phyloP scores from a whole-genome alignment of 1,140 invertebrate species.

The Zophobas morio region DNA sequence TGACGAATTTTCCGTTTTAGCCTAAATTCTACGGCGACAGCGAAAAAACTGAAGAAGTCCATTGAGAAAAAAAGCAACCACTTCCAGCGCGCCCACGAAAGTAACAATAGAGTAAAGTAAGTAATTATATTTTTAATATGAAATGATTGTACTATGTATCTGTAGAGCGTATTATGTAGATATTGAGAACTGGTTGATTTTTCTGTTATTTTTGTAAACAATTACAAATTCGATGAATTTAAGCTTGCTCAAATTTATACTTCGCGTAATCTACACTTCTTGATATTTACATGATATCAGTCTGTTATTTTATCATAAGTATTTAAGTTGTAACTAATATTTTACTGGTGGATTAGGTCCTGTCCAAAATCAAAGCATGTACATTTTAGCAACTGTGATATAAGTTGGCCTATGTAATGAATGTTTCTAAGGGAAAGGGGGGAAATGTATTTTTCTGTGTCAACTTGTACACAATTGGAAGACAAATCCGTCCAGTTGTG shows the following conservation, averaged over 20 bases:
- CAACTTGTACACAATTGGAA: slow-evolving; percentile 4
- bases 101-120: slow-evolving; percentile 43
- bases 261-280: slow-evolving; percentile 1
- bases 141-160: slow-evolving; percentile 50
- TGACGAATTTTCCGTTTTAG: slow-evolving; percentile 65
- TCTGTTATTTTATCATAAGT: slow-evolving; percentile 31
- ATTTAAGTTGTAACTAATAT: slow-evolving; percentile 37
- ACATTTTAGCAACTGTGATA: slow-evolving; percentile 50
- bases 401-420: slow-evolving; percentile 45
- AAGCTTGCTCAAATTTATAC: slow-evolving; percentile 20
- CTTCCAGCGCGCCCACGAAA: slow-evolving; percentile 26
- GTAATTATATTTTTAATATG: slow-evolving; percentile 59
- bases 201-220: slow-evolving; percentile 4
- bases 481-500: slow-evolving; percentile 8
- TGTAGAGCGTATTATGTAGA: slow-evolving; percentile 47
- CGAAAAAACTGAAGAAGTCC: slow-evolving; percentile 71
- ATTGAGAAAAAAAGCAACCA: slow-evolving; percentile 1
- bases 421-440: slow-evolving; percentile 16
- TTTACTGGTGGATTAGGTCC: slow-evolving; percentile 29
- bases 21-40: slow-evolving; percentile 78
- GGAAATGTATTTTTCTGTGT: slow-evolving; percentile 9
- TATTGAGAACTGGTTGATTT: slow-evolving; percentile 45
- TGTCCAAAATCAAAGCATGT: slow-evolving; percentile 40
- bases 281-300: slow-evolving; percentile 30
- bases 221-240: slow-evolving; percentile 4